Evolutionary conservation across 2,888 invertebrate species (phyloP).

Genomic region (Pterostichus niger): DNA sequence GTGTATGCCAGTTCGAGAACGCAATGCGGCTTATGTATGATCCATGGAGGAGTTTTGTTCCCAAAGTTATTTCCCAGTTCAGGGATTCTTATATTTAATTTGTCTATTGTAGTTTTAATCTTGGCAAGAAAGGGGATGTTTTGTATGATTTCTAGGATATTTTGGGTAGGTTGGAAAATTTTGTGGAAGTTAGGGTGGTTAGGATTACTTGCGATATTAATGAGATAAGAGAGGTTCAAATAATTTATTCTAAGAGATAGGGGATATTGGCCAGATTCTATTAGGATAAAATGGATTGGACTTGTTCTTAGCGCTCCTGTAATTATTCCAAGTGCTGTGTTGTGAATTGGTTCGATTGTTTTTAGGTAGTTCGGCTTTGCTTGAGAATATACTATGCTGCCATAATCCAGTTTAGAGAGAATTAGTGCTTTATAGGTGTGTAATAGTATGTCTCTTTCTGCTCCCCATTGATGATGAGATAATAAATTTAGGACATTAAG

Average conservation of each 20-base stretch:
- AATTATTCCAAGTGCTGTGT: constrained; percentile 8
- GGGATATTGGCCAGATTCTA: constrained; percentile 1
- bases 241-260: background rate
- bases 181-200: background rate
- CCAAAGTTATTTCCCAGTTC: background rate
- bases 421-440: constrained; percentile 17
- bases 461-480: constrained; percentile 23
- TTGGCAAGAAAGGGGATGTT: background rate
- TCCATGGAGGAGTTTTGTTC: background rate
- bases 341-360: background rate
- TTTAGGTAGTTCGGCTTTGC: background rate
- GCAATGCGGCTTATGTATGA: background rate
- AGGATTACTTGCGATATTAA: background rate
- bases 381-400: constrained; percentile 9
- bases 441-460: no score
- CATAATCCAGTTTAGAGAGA: constrained; percentile 11
- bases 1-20: background rate
- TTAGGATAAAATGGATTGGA: constrained; percentile 18
- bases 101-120: background rate
- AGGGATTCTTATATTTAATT: background rate
- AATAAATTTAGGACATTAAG: constrained; percentile 21
- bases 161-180: background rate
- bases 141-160: background rate
- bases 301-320: constrained; percentile 34
- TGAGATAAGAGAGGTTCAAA: background rate